Conservation (phyloP, 1,140 invertebrate species). For the Drosophila parabipectinata region DNA sequence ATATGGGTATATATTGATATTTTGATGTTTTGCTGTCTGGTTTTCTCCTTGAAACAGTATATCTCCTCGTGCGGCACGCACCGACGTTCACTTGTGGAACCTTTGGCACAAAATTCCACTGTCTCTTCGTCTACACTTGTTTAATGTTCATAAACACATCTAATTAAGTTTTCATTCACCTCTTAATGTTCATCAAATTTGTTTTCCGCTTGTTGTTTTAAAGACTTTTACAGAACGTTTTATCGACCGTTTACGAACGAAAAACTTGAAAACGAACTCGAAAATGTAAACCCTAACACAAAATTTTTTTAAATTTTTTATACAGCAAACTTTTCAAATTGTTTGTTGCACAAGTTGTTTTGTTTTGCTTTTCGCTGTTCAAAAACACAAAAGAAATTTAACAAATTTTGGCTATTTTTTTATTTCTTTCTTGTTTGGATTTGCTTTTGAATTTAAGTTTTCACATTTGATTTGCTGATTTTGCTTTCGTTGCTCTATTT, state of each 20-base stretch:
- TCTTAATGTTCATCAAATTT: constrained; percentile 70
- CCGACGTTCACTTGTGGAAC: constrained; percentile 21
- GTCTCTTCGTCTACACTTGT: constrained; percentile 17
- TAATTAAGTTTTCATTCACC: constrained; percentile 47
- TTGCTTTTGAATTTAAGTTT: constrained; percentile 58
- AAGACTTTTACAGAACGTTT: constrained; percentile 71
- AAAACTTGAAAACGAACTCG: constrained; percentile 67
- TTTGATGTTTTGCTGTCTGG: constrained; percentile 39
- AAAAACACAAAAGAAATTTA: constrained; percentile 75
- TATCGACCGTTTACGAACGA: constrained; percentile 66
- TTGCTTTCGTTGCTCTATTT: constrained; percentile 47
- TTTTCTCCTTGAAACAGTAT: constrained; percentile 4
- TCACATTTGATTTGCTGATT: constrained; percentile 59
- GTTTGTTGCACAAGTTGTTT: constrained; percentile 23
- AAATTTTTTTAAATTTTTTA: constrained; percentile 54
- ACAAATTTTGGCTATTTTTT: constrained; percentile 81
- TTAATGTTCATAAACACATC: constrained; percentile 36
- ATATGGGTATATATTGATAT: constrained; percentile 59
- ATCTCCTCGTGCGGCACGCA: constrained; percentile 27
- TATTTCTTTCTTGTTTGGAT: constrained; percentile 54
- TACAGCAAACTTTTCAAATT: constrained; percentile 47
- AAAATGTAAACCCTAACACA: constrained; percentile 70
- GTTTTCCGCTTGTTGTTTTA: constrained; percentile 38
- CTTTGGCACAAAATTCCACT: constrained; percentile 45
- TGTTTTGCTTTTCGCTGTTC: constrained; percentile 25